These are phyloP conservation scores for Cygnus buccinator DNA, from an alignment of 2,113 vertebrate species.

Conservation along the genomic window DNA sequence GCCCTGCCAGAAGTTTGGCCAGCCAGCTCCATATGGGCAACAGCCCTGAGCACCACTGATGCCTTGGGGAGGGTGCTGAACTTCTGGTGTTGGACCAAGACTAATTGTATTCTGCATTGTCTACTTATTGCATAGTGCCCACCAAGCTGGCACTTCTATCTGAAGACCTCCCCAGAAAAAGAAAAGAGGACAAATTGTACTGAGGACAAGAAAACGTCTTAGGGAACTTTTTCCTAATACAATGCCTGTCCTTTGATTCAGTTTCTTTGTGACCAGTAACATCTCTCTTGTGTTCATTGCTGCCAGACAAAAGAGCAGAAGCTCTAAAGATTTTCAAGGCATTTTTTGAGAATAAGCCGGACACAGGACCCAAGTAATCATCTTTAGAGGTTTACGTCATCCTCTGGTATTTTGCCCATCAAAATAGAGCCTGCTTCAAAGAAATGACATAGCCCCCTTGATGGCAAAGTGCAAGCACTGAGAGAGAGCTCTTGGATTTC, in stretches of 20 bases:
- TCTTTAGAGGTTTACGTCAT: conserved; percentile 70
- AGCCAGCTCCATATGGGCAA: background rate
- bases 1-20: background rate
- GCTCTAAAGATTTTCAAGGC: conserved; percentile 16
- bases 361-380: conserved; percentile 62
- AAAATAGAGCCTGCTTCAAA: conserved; percentile 77
- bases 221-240: background rate
- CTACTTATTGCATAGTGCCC: rapidly evolving
- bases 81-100: background rate
- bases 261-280: background rate
- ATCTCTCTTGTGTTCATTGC: conserved; percentile 13
- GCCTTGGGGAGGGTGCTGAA: background rate
- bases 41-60: background rate
- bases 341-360: conserved; percentile 37
- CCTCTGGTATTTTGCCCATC: conserved; percentile 75
- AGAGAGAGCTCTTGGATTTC: conserved; percentile 58
- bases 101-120: background rate
- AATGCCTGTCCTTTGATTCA: background rate
- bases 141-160: background rate
- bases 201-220: background rate
- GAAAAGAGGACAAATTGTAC: background rate
- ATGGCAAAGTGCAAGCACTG: conserved; percentile 66
- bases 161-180: background rate
- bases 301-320: conserved; percentile 45
- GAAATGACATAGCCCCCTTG: conserved; percentile 58